phyloP scores from a whole-genome alignment of 2,113 vertebrate genomes.

The Rhabdomys dilectus region DNA sequence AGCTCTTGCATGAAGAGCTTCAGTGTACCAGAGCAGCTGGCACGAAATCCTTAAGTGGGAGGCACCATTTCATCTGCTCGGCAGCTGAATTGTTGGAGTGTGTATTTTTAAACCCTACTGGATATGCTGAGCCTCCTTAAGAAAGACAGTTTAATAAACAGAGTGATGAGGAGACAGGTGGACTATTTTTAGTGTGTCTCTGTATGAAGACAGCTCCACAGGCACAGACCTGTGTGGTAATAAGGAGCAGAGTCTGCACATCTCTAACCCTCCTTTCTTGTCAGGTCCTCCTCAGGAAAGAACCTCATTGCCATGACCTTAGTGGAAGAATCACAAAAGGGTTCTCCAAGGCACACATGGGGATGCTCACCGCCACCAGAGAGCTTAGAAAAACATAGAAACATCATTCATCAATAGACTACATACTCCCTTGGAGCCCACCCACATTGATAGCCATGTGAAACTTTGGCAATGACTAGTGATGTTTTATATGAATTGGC shows the following conservation, averaged over 20 bases:
- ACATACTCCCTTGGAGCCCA: background rate
- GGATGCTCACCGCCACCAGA: background rate
- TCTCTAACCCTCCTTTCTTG: background rate
- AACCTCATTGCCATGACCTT: background rate
- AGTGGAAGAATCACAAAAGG: background rate
- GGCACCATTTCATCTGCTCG: conserved; percentile 28
- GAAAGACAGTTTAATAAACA: conserved; percentile 77
- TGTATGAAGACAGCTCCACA: conserved; percentile 24
- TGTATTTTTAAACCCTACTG: conserved; percentile 74
- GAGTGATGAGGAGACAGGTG: conserved; percentile 59
- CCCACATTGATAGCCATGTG: background rate
- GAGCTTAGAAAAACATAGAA: background rate
- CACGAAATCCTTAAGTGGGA: background rate
- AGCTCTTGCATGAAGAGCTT: background rate
- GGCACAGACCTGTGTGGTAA: conserved; percentile 24
- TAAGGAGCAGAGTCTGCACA: background rate
- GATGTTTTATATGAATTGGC: background rate
- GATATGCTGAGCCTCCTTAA: conserved; percentile 68
- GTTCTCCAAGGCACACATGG: background rate
- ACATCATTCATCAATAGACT: background rate
- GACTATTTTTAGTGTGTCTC: conserved; percentile 74
- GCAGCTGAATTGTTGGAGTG: conserved; percentile 57
- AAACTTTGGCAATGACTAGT: background rate
- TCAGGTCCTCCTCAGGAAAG: background rate
- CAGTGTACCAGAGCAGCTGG: background rate